These are phyloP conservation scores for Drosophila niveifrons DNA, from an alignment of 2,888 invertebrate species.

Conservation along the genomic window DNA sequence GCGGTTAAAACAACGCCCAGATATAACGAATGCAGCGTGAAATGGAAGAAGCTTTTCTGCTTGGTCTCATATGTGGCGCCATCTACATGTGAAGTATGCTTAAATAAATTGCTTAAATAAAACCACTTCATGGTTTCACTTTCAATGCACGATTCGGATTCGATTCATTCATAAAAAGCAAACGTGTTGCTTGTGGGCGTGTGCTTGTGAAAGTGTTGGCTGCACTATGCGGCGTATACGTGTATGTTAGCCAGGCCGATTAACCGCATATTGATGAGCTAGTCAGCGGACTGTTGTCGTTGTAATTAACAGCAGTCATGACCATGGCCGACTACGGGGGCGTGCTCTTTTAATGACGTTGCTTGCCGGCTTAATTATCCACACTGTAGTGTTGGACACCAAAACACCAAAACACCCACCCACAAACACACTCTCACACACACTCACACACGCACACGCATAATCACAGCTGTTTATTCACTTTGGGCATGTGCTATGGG, in stretches of 20 bases:
- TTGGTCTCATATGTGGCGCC: constrained; percentile 51
- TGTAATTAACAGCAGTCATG: constrained; percentile 69
- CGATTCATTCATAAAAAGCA: constrained; percentile 48
- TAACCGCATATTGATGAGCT: constrained; percentile 72
- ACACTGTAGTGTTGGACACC: constrained; percentile 24
- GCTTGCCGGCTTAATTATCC: constrained; percentile 62
- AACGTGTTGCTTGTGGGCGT: constrained; percentile 44
- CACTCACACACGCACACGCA: constrained; percentile 20
- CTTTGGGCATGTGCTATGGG: constrained; percentile 37
- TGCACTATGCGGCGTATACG: constrained; percentile 51
- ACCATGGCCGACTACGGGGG: constrained; percentile 44
- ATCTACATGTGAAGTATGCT: constrained; percentile 52
- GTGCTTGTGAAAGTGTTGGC: constrained; percentile 58
- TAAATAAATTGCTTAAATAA: not conserved
- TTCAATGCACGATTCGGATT: constrained; percentile 21
- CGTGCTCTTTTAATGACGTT: constrained; percentile 55
- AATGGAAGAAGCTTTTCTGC: constrained; percentile 42
- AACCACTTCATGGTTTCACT: constrained; percentile 44
- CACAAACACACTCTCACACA: constrained; percentile 34
- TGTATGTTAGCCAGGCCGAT: constrained; percentile 42
- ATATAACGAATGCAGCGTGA: constrained; percentile 13
- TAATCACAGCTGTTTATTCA: constrained; percentile 54
- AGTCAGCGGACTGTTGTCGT: constrained; percentile 13
- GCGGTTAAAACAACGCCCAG: constrained; percentile 22
- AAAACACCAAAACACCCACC: constrained; percentile 36